Base-by-base conservation (phyloP, 2,797 vertebrate genomes). In the Megalops cyprinoides region DNA sequence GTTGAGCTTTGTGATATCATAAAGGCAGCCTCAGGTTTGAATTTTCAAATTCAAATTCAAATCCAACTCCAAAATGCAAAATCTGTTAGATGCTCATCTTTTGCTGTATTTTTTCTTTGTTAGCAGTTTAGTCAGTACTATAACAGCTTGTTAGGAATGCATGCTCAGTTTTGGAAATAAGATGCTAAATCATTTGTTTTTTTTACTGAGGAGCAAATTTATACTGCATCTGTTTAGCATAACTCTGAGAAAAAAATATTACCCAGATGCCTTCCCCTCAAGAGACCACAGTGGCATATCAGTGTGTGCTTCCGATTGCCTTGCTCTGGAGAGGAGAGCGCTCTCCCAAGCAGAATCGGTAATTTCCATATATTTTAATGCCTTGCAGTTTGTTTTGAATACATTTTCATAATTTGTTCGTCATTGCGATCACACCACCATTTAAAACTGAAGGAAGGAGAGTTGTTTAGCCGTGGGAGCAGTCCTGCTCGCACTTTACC, bases 151-250 rank as follows among this genome's bases (percentile, higher is more conserved):
- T 89, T 89, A 85, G 83, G 88, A 90, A 87, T 79, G 83, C 84
- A 37, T 67, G 81, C 82, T 82, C 79, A 80, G 83, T 86, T 53
- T 53, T 84, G 80, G 89, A 90, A 85, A 89, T 87, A 86, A 81
- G 82, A 62, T 87, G 85, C 85, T 85, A 86, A 90, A 90, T 88
- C 81, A 91, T 90, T 89, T 88, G 85, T 86, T 87, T 84, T 85
- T 87, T 85, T 85, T 83, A 88, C 83, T 34, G 77, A 79, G 79
- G 69, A 81, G 81, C 83, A 85, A 58, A 87, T 88, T 83, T 88
- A 31, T 37, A 58, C 87, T 87, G 86, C 86, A 53, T 85, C 83
- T 80, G 80, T 82, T 90, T 91, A 89, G 85, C 87, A 90, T 89
- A 89, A 76, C 58, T 23, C 56, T 53, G 58, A 77, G 31, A 65